Base-by-base conservation (phyloP, 2,113 vertebrate species). In the Erythrolamprus reginae region DNA sequence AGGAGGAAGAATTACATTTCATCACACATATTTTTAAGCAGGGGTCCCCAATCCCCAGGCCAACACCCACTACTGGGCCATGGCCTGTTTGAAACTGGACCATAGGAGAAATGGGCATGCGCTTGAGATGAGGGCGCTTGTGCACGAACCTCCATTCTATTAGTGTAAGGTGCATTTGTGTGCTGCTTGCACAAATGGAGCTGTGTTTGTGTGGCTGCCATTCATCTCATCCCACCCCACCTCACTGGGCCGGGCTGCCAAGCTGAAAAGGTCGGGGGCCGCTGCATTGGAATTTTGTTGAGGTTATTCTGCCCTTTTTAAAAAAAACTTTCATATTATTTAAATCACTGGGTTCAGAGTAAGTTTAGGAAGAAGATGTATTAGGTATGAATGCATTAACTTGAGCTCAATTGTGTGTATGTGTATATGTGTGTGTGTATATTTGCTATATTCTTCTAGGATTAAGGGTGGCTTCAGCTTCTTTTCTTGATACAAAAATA, bases 221-320 rank as follows among this genome's bases (percentile, higher is more conserved):
- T 19, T 53, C 52, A 53, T 4, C 4, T 17, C 52, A 53, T 3
- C 4, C 52, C 15, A 15, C 15, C 51, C 51, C 51, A 51, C 50
- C 15, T 17, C 52, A 53, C 52, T 4, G 51, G 51, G 51, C 4
- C 17, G 4, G 52, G 13, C 51, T 3, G 3, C 12, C 51, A 51
- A 51, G 52, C 52, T 53, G 52, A 4, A 53, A 53, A 53, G 52
- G 17, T 53, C 19, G 52, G 17, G 17, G 4, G 52, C 15, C 0
- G 4, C 17, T 53, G 52, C 52, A 53, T 53, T 5, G 12, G 90
- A 94, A 92, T 17, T 85, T 93, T 4, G 70, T 84, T 61, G 90
- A 91, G 33, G 90, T 51, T 92, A 91, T 92, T 70, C 93, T 92
- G 88, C 88, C 77, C 91, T 51, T 91, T 92, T 85, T 93, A 94